phyloP scores from a whole-genome alignment of 2,113 vertebrate species.

The Calidris pygmaea region DNA sequence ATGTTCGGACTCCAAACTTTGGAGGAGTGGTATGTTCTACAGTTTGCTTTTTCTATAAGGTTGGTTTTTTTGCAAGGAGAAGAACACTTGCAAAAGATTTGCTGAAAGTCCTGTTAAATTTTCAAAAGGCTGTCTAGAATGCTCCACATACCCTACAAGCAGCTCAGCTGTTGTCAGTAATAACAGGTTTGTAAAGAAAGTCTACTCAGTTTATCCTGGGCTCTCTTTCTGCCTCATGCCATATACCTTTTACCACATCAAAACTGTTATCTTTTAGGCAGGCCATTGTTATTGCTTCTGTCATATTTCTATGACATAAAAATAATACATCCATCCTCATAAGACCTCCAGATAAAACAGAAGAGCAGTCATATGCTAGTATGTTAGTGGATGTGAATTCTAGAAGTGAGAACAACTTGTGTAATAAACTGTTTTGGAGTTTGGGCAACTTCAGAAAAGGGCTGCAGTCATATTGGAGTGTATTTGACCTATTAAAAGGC shows the following conservation, averaged over 20 bases:
- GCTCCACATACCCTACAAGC: not conserved
- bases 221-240: not conserved
- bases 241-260: not conserved
- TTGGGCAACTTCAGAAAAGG: not conserved
- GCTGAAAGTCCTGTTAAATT: not conserved
- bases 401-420: not conserved
- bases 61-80: not conserved
- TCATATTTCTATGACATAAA: not conserved
- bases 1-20: not conserved
- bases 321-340: not conserved
- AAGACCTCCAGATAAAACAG: not conserved
- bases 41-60: not conserved
- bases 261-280: not conserved
- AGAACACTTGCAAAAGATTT: not conserved
- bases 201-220: not conserved
- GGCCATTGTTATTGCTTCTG: not conserved
- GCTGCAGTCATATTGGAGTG: not conserved
- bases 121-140: not conserved
- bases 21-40: not conserved
- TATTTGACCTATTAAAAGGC: not conserved
- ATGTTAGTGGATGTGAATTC: not conserved
- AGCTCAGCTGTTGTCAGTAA: not conserved
- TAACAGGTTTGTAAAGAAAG: not conserved
- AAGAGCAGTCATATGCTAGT: not conserved
- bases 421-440: not conserved